These are phyloP conservation scores for Oryzias javanicus DNA, from an alignment of 2,113 vertebrate genomes.

Conservation along the genomic window DNA sequence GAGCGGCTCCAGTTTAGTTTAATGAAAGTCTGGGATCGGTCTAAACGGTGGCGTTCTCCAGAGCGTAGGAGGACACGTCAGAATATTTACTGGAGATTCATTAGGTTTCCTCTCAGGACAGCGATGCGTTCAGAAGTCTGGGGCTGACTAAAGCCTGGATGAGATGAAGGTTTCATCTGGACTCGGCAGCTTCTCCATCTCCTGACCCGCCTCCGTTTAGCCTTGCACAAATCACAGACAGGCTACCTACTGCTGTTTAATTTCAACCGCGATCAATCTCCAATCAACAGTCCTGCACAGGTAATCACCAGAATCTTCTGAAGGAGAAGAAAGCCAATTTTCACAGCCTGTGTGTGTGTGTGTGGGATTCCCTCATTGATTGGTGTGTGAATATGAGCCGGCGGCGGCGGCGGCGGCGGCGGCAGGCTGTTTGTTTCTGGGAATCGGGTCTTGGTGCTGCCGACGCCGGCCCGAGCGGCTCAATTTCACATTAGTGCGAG, in stretches of 20 bases:
- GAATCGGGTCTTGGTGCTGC: constrained; percentile 47
- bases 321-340: constrained; percentile 66
- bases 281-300: constrained; percentile 62
- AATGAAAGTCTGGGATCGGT: too few species aligned
- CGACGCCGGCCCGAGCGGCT: constrained; percentile 42
- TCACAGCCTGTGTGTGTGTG: constrained; percentile 41
- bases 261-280: constrained; percentile 70
- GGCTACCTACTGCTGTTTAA: constrained; percentile 51
- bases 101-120: too few species aligned
- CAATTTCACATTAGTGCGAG: constrained; percentile 35
- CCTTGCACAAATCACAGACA: constrained; percentile 44
- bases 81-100: too few species aligned
- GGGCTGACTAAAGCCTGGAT: too few species aligned
- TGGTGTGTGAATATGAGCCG: constrained; percentile 51
- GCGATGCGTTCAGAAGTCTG: too few species aligned
- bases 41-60: too few species aligned
- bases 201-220: constrained; percentile 32
- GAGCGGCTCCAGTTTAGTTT: too few species aligned
- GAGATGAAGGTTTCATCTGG: not conserved
- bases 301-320: constrained; percentile 68
- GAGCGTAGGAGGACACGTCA: too few species aligned
- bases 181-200: constrained; percentile 3
- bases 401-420: constrained; percentile 19
- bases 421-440: constrained; percentile 58
- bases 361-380: constrained; percentile 65